Evolutionary conservation across 2,797 vertebrate genomes (phyloP).

Genomic region (Coregonus ussuriensis): DNA sequence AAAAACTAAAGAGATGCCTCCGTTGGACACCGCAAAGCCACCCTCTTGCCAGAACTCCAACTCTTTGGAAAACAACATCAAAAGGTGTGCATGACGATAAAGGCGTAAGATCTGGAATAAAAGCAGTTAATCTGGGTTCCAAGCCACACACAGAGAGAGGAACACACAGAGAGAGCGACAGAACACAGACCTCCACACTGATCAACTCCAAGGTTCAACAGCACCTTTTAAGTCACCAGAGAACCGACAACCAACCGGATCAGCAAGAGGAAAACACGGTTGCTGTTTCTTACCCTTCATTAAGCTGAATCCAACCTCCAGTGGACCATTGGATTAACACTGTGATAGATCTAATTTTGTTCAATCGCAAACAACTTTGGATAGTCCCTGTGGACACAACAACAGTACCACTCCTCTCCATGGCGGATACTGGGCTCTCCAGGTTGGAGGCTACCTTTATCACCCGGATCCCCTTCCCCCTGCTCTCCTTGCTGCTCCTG

Average conservation of each 20-base stretch:
- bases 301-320: conserved; percentile 20
- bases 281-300: conserved; percentile 4
- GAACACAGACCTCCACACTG: conserved; percentile 65
- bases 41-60: conserved; percentile 84
- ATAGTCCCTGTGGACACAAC: conserved; percentile 41
- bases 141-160: conserved; percentile 36
- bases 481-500: conserved; percentile 63
- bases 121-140: conserved; percentile 52
- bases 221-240: no score
- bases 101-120: conserved; percentile 61
- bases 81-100: conserved; percentile 79
- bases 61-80: conserved; percentile 58
- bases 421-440: conserved; percentile 78
- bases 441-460: conserved; percentile 62
- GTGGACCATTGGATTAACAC: conserved; percentile 27
- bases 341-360: conserved; percentile 24
- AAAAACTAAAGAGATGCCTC: conserved; percentile 80
- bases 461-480: conserved; percentile 69
- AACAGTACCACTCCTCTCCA: conserved; percentile 61
- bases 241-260: no score
- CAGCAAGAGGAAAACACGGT: conserved; percentile 1
- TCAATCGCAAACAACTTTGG: conserved; percentile 29
- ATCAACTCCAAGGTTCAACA: conserved; percentile 70
- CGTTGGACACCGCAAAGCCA: conserved; percentile 71
- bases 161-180: conserved; percentile 31